A percentile compares a stretch with the other conserved stretches of the same genome.
These are phyloP conservation scores for Lydus trimaculatus DNA, from an alignment of 2,888 invertebrate species.

Conservation along the genomic window DNA sequence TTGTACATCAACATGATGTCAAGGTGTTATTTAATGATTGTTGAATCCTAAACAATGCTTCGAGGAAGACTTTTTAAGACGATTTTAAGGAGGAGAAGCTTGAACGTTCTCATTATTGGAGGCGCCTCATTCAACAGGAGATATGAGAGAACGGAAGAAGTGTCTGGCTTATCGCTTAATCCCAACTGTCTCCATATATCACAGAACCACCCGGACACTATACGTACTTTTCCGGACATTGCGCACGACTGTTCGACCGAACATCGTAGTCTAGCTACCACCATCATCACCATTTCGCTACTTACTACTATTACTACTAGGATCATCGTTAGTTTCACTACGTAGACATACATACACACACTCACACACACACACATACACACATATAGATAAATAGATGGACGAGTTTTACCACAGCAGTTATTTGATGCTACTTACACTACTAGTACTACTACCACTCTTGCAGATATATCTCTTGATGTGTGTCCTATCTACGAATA, in stretches of 20 bases:
- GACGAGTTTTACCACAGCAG: neutral
- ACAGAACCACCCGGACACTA: constrained; percentile 34
- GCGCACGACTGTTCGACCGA: constrained; percentile 22
- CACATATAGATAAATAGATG: neutral
- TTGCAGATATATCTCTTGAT: constrained; percentile 32
- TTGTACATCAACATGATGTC: too few relatives aligned
- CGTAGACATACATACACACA: neutral
- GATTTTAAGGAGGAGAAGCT: neutral
- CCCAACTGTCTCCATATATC: constrained; percentile 53
- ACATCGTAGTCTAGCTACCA: constrained; percentile 16
- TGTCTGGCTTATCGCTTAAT: constrained; percentile 56
- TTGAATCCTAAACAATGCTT: neutral
- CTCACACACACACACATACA: neutral
- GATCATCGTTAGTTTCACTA: neutral
- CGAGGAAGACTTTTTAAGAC: neutral
- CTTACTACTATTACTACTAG: neutral
- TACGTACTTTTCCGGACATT: constrained; percentile 29
- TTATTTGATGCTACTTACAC: neutral
- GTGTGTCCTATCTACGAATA: constrained; percentile 41
- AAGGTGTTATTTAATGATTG: too few relatives aligned
- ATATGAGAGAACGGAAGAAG: constrained; percentile 46
- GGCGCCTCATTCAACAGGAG: constrained; percentile 52
- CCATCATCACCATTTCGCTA: neutral
- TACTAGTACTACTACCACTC: neutral
- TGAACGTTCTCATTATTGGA: constrained; percentile 34